Evolutionary conservation across 2,888 invertebrate species (phyloP), one percentile per base, ranked within the genome.

Genomic region (Drosophila affinis): DNA sequence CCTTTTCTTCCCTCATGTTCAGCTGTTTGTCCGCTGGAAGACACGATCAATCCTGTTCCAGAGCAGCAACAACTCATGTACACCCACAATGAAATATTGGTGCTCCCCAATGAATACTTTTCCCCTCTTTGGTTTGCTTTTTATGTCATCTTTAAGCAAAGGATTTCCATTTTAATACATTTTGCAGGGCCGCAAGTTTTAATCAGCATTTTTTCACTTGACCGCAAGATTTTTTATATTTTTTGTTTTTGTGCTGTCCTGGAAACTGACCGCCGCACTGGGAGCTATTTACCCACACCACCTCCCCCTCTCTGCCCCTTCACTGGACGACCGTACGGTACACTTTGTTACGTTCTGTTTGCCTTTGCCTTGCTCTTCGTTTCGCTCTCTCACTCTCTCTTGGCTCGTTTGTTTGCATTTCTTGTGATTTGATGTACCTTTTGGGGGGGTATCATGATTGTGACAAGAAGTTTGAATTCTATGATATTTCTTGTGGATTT

Each of bases 121-220:
- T 65, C 53, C 53, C 48, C 49, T 34, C 0, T 21, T 21, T 21
- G 21, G 3, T 21, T 51, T 27, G 27, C 18, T 64, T 48, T 48
- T 48, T 48, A n/a, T 58, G 57, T 58, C 57, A 55, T 67, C 45
- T 12, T 24, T 9, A 27, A 6, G 32, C 51, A 17, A 29, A 6
- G 49, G 49, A 49, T 69, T 65, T 68, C 27, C 53, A 9, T 9
- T 59, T 49, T 56, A 52, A 64, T 52, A 64, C 18, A 55, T 60
- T 60, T 60, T n/a, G n/a, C n/a, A n/a, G n/a, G n/a, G n/a, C n/a
- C n/a, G n/a, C n/a, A n/a, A n/a, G n/a, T n/a, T n/a, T n/a, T 81
- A 84, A 77, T 79, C 81, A 79, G 63, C 54, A 71, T 63, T 73
- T 77, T 71, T 77, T 56, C 65, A 58, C 73, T 75, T 60, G 60